Evolutionary conservation across 2,888 invertebrate species (phyloP).

Genomic region (Dilophus febrilis): DNA sequence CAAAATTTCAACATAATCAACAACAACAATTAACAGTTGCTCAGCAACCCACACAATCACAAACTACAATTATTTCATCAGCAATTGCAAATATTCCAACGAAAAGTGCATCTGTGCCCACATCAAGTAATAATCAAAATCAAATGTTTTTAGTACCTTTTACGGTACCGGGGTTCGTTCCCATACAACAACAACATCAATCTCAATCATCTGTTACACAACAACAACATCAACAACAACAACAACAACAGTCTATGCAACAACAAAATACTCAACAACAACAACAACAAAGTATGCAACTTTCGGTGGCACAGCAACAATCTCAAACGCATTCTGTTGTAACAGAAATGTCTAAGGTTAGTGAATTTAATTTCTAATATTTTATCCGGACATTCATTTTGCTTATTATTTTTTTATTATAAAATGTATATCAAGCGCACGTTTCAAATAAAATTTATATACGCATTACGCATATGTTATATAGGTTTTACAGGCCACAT

Average conservation of each 20-base stretch:
- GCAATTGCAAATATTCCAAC: background rate
- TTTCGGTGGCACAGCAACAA: background rate
- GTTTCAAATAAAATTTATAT: too few relatives aligned
- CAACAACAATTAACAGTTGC: background rate
- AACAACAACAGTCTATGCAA: background rate
- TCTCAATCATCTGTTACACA: slow-evolving; percentile 6
- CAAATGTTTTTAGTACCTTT: slow-evolving; percentile 22
- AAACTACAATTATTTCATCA: background rate
- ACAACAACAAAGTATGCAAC: background rate
- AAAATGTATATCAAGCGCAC: too few relatives aligned
- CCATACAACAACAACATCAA: slow-evolving; percentile 16
- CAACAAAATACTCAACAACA: background rate
- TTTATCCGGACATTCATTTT: too few relatives aligned
- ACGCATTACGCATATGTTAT: too few relatives aligned
- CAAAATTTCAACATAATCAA: background rate
- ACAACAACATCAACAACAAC: background rate
- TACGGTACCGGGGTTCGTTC: slow-evolving; percentile 18
- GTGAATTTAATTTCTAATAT: too few relatives aligned
- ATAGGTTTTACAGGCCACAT: too few relatives aligned
- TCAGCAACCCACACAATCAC: background rate
- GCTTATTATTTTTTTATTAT: too few relatives aligned
- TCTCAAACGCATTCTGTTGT: too few relatives aligned
- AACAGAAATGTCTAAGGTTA: too few relatives aligned
- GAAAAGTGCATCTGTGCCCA: background rate
- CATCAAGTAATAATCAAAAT: slow-evolving; percentile 10